phyloP scores from a whole-genome alignment of 2,888 invertebrate genomes.

The Tridacna crocea region DNA sequence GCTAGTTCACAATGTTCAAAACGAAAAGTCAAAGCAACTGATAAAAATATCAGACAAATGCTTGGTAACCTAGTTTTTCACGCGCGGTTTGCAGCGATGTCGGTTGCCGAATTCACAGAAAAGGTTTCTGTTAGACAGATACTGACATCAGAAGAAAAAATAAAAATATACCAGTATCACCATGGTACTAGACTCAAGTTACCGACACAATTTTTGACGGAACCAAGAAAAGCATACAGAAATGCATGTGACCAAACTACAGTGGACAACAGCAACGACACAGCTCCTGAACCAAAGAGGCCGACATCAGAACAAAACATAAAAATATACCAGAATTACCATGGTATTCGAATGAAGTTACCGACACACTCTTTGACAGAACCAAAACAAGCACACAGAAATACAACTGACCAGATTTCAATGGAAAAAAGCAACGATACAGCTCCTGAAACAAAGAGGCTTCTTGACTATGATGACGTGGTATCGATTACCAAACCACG shows the following conservation, averaged over 20 bases:
- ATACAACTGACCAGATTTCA: neutral
- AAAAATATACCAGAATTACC: conserved; percentile 46
- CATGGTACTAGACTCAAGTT: conserved; percentile 40
- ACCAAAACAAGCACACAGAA: neutral
- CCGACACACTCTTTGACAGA: conserved; percentile 16
- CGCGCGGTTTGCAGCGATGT: conserved; percentile 47
- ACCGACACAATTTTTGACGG: conserved; percentile 15
- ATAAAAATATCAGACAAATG: conserved; percentile 43
- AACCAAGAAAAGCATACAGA: neutral
- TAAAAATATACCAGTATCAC: conserved; percentile 48
- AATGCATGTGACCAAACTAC: neutral
- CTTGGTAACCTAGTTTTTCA: conserved; percentile 42
- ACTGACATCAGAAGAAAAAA: conserved; percentile 46
- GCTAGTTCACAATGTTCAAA: conserved; percentile 45
- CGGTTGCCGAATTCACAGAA: conserved; percentile 35
- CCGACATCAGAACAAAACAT: conserved; percentile 43
- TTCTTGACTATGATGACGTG: neutral
- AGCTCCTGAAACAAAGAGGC: neutral
- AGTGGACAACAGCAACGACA: neutral
- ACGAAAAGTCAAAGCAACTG: conserved; percentile 22
- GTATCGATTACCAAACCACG: neutral
- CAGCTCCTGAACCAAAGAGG: neutral
- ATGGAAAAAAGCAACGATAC: neutral
- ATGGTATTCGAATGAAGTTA: conserved; percentile 34
- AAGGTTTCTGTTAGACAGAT: conserved; percentile 44